Base-by-base conservation (phyloP, 2,797 vertebrate genomes). In the Gila robusta region DNA sequence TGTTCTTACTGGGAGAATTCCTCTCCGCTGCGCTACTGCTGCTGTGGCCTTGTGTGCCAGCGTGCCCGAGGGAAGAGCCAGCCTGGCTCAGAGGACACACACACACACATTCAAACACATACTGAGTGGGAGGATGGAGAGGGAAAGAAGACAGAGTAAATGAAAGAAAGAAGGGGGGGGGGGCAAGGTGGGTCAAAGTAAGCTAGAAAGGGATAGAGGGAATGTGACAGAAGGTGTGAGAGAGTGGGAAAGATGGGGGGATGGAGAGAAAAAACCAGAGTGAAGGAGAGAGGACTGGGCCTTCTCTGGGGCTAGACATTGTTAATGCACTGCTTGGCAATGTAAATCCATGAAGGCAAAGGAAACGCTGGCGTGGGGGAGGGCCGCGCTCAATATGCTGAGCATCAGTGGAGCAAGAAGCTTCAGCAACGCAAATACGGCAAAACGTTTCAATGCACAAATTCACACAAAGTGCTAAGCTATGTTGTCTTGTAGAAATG, bases 241-340 rank as follows among this genome's bases (percentile, higher is more conserved):
- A 39, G 47, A 70, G 52, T 74, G 52, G 23, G 26, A 28, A n/a
- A 81, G 72, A 69, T 49, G 64, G 77, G 37, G 37, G 56, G 17
- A 79, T 26, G 64, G 26, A 71, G 17, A n/a, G 67, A 49, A 35
- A 21, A 52, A 54, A 56, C 6, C 28, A 32, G 59, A 23, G 37
- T 14, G 39, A 66, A 56, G 16, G 71, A 77, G 74, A 28, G 35
- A 44, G 86, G 67, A 82, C 28, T 52, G 41, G 71, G 88, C 81
- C 89, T 89, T 91, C 88, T 92, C 90, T 87, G 70, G 86, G 88
- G 89, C 89, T 89, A 79, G 85, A 79, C 83, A 89, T 90, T 89
- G 79, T 90, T 90, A 91, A 89, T 89, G 87, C 89, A 92, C 89
- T 86, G 91, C 89, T 92, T 71, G 89, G 86, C 87, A 93, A 90